Base-by-base conservation (phyloP, 1,140 invertebrate species). In the Drosophila lacertosa region DNA sequence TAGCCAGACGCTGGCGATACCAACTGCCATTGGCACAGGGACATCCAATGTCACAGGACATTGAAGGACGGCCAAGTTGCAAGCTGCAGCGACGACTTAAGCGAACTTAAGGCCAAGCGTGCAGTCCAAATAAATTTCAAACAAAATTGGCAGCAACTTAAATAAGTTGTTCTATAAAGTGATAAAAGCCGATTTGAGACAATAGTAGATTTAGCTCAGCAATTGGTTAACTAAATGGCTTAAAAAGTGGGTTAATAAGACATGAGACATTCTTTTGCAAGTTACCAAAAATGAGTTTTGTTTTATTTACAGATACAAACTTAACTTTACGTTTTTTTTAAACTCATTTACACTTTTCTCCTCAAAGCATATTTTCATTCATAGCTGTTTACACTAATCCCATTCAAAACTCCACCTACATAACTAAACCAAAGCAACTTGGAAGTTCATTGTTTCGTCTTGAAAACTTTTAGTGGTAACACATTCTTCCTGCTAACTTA, bases 1-100 rank as follows among this genome's bases (percentile, higher is more conserved):
- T 47, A 75, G 67, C 62, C 77, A 80, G 77, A 75, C 71, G 65
- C 76, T 65, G 74, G 63, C 69, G 37, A 60, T 58, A 50, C 37
- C 47, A 54, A 54, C 48, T 68, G 55, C 53, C 53, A 53, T 20
- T 57, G 48, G 44, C 68, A 59, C 16, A 35, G 47, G 39, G 63
- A 66, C 68, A 59, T 37, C 32, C n/a, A 65, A 29, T 35, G 63
- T 66, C 47, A 26, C 45, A 44, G 10, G 42, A 60, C 42, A 29
- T 58, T 40, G 42, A 64, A 33, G 47, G 58, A 26, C 45, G 29
- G 9, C 39, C 29, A 35, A 53, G 50, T 39, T 51, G 47, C n/a
- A 55, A 33, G 9, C 29, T 62, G 26, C 26, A 29, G 6, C 26
- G 44, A 44, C 63, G 47, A 15, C n/a, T n/a, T n/a, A 50, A 53